phyloP scores from a whole-genome alignment of 2,797 vertebrate genomes.

The Anguilla obscura region DNA sequence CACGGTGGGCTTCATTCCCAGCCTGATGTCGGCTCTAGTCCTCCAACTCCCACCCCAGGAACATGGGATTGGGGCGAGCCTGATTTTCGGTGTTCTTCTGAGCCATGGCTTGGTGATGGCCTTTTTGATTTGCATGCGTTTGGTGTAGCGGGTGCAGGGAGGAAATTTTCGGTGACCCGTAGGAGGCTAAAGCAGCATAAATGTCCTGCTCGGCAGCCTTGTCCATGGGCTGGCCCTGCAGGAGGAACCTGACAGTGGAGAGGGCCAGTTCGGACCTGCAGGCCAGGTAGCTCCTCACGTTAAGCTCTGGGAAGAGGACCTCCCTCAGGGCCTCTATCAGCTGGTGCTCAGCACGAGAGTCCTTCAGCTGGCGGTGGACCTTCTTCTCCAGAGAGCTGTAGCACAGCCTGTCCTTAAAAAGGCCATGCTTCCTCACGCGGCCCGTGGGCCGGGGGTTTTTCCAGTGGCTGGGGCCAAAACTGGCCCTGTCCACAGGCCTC shows the following conservation, averaged over 20 bases:
- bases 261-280: constrained; percentile 72
- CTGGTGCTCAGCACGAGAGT: constrained; percentile 52
- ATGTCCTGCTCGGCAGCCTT: constrained; percentile 66
- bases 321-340: constrained; percentile 64
- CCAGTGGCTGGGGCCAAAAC: constrained; percentile 33
- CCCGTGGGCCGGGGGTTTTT: constrained; percentile 54
- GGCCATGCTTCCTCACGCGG: constrained; percentile 46
- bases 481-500: background rate
- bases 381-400: constrained; percentile 65
- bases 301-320: constrained; percentile 68
- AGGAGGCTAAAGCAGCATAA: constrained; percentile 62
- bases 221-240: constrained; percentile 62
- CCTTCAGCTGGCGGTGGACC: constrained; percentile 55
- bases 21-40: constrained; percentile 62
- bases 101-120: constrained; percentile 39
- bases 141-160: constrained; percentile 22
- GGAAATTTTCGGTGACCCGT: constrained; percentile 45
- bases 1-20: background rate
- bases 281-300: constrained; percentile 74
- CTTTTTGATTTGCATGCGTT: constrained; percentile 40
- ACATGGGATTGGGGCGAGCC: constrained; percentile 61
- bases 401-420: constrained; percentile 60
- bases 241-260: constrained; percentile 66
- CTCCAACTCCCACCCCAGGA: constrained; percentile 74
- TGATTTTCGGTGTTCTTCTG: constrained; percentile 51